These are phyloP conservation scores for Adelosebastes latens DNA, from an alignment of 2,797 vertebrate genomes.

Conservation along the genomic window DNA sequence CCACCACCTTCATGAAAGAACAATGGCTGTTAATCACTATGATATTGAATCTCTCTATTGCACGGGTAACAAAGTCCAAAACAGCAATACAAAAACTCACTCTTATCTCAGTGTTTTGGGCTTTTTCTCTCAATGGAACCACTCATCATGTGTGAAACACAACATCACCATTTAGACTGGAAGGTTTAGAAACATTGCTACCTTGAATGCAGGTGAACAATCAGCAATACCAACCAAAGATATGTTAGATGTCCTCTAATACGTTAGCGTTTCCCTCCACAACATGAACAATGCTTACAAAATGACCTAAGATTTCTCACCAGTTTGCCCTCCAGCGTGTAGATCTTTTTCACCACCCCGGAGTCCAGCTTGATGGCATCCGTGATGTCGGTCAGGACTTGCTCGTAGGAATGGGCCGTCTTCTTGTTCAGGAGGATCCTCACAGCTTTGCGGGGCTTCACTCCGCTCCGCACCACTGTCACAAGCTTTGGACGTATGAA, in stretches of 20 bases:
- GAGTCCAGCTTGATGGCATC: conserved; percentile 98
- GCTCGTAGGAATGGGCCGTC: conserved; percentile 96
- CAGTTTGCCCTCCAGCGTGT: conserved; percentile 96
- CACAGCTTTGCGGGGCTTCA: conserved; percentile 94
- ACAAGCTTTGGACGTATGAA: conserved; percentile 98
- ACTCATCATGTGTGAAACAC: conserved; percentile 1
- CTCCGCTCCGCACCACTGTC: conserved; percentile 94
- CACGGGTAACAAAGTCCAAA: background rate
- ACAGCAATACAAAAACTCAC: background rate
- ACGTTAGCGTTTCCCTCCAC: background rate
- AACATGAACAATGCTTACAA: background rate
- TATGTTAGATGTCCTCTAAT: background rate
- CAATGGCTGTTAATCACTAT: background rate
- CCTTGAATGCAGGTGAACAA: background rate
- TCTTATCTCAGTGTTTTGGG: background rate
- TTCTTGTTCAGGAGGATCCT: conserved; percentile 98
- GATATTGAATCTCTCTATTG: background rate
- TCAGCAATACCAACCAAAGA: background rate
- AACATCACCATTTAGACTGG: background rate
- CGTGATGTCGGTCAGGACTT: conserved; percentile 96
- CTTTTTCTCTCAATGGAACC: background rate
- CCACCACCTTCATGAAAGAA: background rate
- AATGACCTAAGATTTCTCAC: conserved; percentile 73
- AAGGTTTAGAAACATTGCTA: background rate
- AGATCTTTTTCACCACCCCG: conserved; percentile 94